Percentiles rank a stretch among this genome's conserved stretches.
Evolutionary conservation across 2,797 vertebrate species (phyloP).

Genomic region (Benthosema pterotum): DNA sequence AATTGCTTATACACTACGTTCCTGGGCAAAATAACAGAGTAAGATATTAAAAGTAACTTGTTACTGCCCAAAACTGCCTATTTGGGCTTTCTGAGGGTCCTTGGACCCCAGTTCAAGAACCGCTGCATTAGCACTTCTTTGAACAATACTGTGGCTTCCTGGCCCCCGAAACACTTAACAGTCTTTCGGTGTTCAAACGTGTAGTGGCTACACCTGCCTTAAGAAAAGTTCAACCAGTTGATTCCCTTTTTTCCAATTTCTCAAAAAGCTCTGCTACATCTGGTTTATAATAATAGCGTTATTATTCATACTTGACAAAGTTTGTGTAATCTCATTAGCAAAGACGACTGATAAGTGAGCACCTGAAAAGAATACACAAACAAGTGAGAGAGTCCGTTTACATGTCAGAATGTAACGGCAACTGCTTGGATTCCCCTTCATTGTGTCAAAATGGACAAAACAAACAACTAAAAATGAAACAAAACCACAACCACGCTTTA

Average conservation of each 20-base stretch:
- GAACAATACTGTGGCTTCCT: constrained; percentile 9
- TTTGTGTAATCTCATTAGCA: constrained; percentile 33
- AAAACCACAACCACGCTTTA: neutral
- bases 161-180: neutral
- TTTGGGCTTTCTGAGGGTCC: too few relatives aligned
- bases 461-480: neutral
- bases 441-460: constrained; percentile 24
- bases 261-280: constrained; percentile 24
- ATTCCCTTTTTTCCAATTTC: constrained; percentile 53
- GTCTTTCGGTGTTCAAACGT: constrained; percentile 27
- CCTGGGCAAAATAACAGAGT: too few relatives aligned
- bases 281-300: constrained; percentile 19
- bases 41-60: too few relatives aligned
- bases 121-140: too few relatives aligned
- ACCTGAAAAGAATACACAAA: constrained; percentile 4
- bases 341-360: neutral
- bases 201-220: constrained; percentile 23
- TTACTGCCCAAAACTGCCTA: too few relatives aligned
- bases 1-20: too few relatives aligned
- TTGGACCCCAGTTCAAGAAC: neutral
- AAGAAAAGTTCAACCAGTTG: neutral
- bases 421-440: constrained; percentile 10
- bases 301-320: neutral
- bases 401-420: constrained; percentile 7
- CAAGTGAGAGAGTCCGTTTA: constrained; percentile 1